These are phyloP conservation scores for Carabus problematicus DNA, from an alignment of 2,888 invertebrate genomes.

Conservation along the genomic window DNA sequence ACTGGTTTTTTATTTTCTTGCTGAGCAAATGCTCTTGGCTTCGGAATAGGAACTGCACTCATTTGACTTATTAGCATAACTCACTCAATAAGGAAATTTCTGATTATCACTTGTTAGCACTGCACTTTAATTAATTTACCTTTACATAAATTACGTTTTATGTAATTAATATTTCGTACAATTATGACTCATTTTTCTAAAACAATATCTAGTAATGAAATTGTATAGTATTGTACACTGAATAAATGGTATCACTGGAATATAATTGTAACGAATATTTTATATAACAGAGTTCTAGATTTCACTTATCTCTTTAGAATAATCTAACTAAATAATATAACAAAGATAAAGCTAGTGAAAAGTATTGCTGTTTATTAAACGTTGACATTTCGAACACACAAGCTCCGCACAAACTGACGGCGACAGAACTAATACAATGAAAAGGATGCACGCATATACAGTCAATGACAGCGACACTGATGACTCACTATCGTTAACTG, in stretches of 20 bases:
- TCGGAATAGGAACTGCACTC: conserved; percentile 42
- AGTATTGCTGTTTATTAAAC: conserved; percentile 32
- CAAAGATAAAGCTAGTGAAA: conserved; percentile 33
- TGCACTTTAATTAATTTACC: conserved; percentile 37
- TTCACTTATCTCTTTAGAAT: conserved; percentile 20
- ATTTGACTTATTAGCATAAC: conserved; percentile 37
- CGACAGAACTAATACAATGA: conserved; percentile 34
- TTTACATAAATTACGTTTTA: background rate
- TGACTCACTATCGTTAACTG: conserved; percentile 13
- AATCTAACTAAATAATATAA: conserved; percentile 34
- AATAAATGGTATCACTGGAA: conserved; percentile 6
- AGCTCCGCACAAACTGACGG: conserved; percentile 29
- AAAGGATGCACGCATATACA: conserved; percentile 38
- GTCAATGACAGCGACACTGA: conserved; percentile 30
- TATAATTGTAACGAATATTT: conserved; percentile 13
- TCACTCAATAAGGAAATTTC: conserved; percentile 37
- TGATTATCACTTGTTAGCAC: conserved; percentile 40
- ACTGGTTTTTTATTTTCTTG: conserved; percentile 40
- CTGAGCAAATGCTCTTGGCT: conserved; percentile 36
- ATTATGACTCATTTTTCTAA: background rate
- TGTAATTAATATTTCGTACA: no score
- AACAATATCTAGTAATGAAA: conserved; percentile 3
- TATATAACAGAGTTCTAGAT: conserved; percentile 13
- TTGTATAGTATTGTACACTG: background rate
- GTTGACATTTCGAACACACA: conserved; percentile 40